Evolutionary conservation across 2,888 invertebrate genomes (phyloP).

Genomic region (Drosophila anomelani): DNA sequence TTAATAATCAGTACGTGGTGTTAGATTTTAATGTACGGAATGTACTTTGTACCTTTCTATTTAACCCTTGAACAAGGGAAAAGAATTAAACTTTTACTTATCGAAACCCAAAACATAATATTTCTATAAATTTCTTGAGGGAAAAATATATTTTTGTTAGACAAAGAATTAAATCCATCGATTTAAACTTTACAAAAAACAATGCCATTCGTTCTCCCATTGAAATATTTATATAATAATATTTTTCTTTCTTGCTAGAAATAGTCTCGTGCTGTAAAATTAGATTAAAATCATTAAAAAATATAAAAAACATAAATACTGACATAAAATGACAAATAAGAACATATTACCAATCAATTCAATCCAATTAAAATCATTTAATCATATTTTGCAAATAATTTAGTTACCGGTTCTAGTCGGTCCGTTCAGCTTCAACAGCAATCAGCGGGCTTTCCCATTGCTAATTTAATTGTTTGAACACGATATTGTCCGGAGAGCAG

Average conservation of each 20-base stretch:
- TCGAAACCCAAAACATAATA: too few species aligned
- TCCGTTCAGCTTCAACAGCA: constrained; percentile 7
- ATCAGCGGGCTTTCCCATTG: constrained; percentile 15
- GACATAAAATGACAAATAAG: neutral
- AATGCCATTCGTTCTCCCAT: too few species aligned
- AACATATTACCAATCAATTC: neutral
- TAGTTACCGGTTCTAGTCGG: constrained; percentile 33
- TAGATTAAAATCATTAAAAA: too few species aligned
- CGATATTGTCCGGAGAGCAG: constrained; percentile 31
- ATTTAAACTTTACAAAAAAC: too few species aligned
- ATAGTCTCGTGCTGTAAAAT: too few species aligned
- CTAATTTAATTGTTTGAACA: constrained; percentile 38
- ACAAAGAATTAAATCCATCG: neutral
- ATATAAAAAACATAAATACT: too few species aligned
- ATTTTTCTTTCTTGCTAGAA: too few species aligned
- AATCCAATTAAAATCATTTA: constrained; percentile 24
- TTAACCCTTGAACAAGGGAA: neutral
- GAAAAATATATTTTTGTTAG: neutral
- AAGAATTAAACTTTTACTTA: neutral
- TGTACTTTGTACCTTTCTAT: neutral
- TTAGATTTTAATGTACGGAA: neutral
- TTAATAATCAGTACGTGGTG: neutral
- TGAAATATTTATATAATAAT: too few species aligned
- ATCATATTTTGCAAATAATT: neutral
- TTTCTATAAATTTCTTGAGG: neutral